Percentiles rank a stretch among this genome's conserved stretches.
These are phyloP conservation scores for Steinernema carpocapsae DNA, from an alignment of 2,888 invertebrate genomes.

Conservation along the genomic window DNA sequence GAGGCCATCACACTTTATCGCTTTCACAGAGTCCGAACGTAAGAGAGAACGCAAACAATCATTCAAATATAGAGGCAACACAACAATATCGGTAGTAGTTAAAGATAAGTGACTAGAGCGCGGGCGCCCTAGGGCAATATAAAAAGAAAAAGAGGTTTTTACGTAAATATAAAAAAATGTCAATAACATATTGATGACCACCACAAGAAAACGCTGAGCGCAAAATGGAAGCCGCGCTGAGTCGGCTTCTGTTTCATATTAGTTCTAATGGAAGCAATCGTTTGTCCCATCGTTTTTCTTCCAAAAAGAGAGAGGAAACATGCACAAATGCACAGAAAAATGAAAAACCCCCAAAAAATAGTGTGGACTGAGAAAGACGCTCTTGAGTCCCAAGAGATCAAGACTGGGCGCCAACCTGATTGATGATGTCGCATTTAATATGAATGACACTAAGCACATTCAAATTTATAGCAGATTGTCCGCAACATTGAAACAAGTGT, in stretches of 20 bases:
- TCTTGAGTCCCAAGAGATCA: not conserved
- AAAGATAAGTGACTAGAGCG: slow-evolving; percentile 13
- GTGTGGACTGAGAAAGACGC: not conserved
- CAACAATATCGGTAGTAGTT: slow-evolving; percentile 24
- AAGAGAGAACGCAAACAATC: slow-evolving; percentile 18
- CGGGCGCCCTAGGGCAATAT: not conserved
- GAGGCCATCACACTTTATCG: not conserved
- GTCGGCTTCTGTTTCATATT: no score
- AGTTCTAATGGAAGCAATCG: not conserved
- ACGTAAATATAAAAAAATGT: slow-evolving; percentile 24
- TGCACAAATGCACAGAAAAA: not conserved
- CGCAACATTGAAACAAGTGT: no score
- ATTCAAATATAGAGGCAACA: slow-evolving; percentile 26
- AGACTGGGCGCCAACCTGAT: slow-evolving; percentile 5
- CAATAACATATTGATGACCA: slow-evolving; percentile 10
- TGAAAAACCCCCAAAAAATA: not conserved
- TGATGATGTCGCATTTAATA: slow-evolving; percentile 32
- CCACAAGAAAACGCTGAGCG: not conserved
- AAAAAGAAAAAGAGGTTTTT: slow-evolving; percentile 8
- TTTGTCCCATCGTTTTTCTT: not conserved
- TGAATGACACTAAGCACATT: not conserved
- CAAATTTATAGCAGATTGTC: no score
- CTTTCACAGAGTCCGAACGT: slow-evolving; percentile 4
- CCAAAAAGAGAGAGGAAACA: not conserved
- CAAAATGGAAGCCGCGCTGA: no score